Conservation (phyloP, 2,888 invertebrate species). For the Calameuta pallipes region DNA sequence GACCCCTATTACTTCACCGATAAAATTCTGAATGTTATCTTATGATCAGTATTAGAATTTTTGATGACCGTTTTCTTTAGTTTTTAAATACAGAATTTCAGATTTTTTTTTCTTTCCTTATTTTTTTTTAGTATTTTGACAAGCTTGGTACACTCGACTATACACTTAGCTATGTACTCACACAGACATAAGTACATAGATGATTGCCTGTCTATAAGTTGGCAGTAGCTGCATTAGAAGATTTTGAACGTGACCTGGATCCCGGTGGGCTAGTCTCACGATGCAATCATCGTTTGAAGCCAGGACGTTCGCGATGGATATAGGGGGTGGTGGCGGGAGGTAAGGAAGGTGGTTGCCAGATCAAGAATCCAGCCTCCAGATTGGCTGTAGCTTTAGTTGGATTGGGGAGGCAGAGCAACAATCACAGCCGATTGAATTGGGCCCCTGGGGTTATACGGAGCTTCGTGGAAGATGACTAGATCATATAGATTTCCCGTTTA, state of each 20-base stretch:
- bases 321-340: slow-evolving; percentile 21
- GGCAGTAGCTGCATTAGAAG: slow-evolving; percentile 31
- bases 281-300: slow-evolving; percentile 54
- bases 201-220: slow-evolving; percentile 25
- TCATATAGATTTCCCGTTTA: not conserved
- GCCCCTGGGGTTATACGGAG: slow-evolving; percentile 32
- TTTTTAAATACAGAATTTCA: not conserved
- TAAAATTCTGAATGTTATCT: not conserved
- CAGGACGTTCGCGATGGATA: slow-evolving; percentile 34
- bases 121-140: not conserved
- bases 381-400: slow-evolving; percentile 27
- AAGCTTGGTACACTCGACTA: not conserved
- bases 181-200: slow-evolving; percentile 4
- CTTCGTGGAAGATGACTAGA: not conserved
- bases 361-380: not conserved
- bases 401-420: slow-evolving; percentile 45
- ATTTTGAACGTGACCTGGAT: slow-evolving; percentile 51
- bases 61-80: not conserved
- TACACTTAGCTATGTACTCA: too few relatives aligned
- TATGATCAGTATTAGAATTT: not conserved
- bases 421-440: slow-evolving; percentile 58
- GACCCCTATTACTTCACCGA: not conserved
- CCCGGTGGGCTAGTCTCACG: slow-evolving; percentile 29
- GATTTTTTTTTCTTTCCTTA: not conserved
- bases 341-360: not conserved